phyloP scores from a whole-genome alignment of 1,140 invertebrate genomes.

The Neodiprion fabricii region DNA sequence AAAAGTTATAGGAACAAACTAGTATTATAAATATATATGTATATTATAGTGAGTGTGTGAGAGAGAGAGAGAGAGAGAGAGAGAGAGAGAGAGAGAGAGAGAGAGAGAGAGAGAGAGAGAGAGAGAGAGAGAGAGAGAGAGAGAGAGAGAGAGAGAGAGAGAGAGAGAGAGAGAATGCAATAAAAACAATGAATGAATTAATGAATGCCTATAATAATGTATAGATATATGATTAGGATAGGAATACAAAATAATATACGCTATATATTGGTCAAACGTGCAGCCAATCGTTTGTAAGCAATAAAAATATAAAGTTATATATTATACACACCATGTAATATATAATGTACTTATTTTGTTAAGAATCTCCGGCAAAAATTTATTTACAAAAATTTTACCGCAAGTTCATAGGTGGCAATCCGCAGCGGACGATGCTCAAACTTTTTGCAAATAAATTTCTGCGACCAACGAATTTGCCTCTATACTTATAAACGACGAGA shows the following conservation, averaged over 20 bases:
- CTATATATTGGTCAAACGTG: conserved; percentile 39
- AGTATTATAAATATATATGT: neutral
- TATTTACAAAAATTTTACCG: conserved; percentile 11
- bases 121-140: too few relatives aligned
- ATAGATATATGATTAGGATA: too few relatives aligned
- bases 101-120: too few relatives aligned
- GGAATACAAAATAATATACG: neutral
- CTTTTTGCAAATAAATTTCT: conserved; percentile 43
- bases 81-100: too few relatives aligned
- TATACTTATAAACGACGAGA: conserved; percentile 19
- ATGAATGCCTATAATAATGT: neutral
- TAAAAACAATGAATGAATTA: neutral
- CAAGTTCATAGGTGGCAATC: conserved; percentile 24
- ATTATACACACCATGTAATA: conserved; percentile 24
- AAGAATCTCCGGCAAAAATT: conserved; percentile 20
- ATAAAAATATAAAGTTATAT: conserved; percentile 42
- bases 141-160: too few relatives aligned
- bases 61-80: too few relatives aligned
- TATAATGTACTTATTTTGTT: conserved; percentile 36
- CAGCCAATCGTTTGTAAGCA: conserved; percentile 57
- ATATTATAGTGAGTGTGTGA: too few relatives aligned
- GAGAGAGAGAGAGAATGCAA: too few relatives aligned
- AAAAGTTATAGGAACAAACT: neutral
- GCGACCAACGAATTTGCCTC: conserved; percentile 44
- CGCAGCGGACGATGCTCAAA: conserved; percentile 23